A percentile compares a stretch with the other conserved stretches of the same genome.
These are phyloP conservation scores for Mimas tiliae DNA, from an alignment of 2,888 invertebrate genomes.

Conservation along the genomic window DNA sequence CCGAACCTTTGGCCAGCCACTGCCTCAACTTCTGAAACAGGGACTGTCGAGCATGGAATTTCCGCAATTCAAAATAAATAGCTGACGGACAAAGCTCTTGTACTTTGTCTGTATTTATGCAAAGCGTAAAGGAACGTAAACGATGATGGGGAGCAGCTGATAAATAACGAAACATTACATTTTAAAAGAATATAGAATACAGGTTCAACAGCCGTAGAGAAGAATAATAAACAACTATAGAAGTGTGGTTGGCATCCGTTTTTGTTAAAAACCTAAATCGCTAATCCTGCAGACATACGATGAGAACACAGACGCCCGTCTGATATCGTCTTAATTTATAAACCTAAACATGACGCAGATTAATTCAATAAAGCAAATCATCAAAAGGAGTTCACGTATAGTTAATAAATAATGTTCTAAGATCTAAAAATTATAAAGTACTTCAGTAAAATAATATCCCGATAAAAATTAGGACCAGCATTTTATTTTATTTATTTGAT, in stretches of 20 bases:
- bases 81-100: neutral
- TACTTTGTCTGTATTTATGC: neutral
- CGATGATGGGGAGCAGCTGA: neutral
- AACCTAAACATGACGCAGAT: constrained; percentile 3
- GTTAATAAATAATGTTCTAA: neutral
- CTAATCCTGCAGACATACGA: constrained; percentile 15
- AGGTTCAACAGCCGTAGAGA: constrained; percentile 36
- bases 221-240: constrained; percentile 37
- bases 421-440: neutral
- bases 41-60: too few species aligned
- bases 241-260: constrained; percentile 2
- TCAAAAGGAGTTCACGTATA: constrained; percentile 4
- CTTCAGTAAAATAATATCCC: neutral
- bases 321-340: constrained; percentile 6
- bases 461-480: neutral
- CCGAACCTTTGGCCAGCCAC: too few species aligned
- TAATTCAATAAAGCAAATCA: constrained; percentile 5
- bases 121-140: neutral
- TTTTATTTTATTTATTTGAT: neutral
- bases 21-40: too few species aligned
- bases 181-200: constrained; percentile 30
- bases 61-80: too few species aligned
- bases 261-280: constrained; percentile 9
- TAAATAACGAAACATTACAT: constrained; percentile 22
- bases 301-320: neutral